Base-by-base conservation (phyloP, 2,888 invertebrate genomes). In the Ctena decussata region DNA sequence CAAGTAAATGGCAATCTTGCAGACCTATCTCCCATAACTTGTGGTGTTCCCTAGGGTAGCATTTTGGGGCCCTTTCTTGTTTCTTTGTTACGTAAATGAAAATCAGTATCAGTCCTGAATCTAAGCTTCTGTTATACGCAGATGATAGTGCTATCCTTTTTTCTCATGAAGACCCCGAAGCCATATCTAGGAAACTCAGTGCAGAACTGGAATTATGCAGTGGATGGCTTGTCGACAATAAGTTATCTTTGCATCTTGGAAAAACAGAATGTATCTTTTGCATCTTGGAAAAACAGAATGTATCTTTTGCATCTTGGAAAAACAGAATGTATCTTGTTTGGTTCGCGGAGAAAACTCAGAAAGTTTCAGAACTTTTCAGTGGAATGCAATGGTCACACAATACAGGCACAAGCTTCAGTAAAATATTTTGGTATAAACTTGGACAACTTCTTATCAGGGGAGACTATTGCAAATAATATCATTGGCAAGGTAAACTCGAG, bases 171-270 rank as follows among this genome's bases (percentile, higher is more conserved):
- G 65, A 65, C 35, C 35, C 65, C 35, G 8, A n/a, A 12, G 65
- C 18, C 8, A 32, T 65, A 46, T 37, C 32, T 49, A 15, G 69
- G 37, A 69, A 69, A 35, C 41, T 71, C 12, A 49, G 74, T 18
- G 6, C 21, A 27, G 81, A 39, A 30, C 41, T 81, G 30, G 76
- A 70, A 53, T 39, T 27, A 21, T 81, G 81, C 27, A 41, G 24
- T 12, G 32, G 76, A 18, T 81, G 81, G 69, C 39, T 81, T 27
- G 24, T 81, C 37, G 81, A 81, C 41, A 75, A 81, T 44, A 76
- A 57, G 27, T n/a, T 81, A 5, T 81, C 75, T 21, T 49, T 81
- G n/a, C 81, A 81, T 76, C n/a, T 76, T 8, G 70, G 76, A 76
- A n/a, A n/a, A n/a, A n/a, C n/a, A n/a, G n/a, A n/a, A n/a, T n/a